Percentiles rank a stretch among this genome's conserved stretches.
Evolutionary conservation across 2,113 vertebrate genomes (phyloP).

Genomic region (Bothrops jararaca): DNA sequence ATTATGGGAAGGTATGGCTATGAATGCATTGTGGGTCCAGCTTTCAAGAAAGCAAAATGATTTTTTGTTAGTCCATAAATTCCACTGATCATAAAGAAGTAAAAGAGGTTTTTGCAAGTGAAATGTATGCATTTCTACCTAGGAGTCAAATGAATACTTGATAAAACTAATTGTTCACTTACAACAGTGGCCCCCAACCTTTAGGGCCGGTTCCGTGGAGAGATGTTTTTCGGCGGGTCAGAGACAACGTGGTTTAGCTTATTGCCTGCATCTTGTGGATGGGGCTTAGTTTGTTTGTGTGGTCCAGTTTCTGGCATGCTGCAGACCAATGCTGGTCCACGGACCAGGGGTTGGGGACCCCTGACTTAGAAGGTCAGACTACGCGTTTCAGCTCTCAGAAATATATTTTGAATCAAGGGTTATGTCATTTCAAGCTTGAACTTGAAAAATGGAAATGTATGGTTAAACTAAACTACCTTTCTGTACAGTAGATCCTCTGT

Average conservation of each 20-base stretch:
- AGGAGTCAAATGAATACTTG: background rate
- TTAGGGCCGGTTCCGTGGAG: no score
- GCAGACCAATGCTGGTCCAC: no score
- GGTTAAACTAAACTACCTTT: background rate
- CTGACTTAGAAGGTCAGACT: background rate
- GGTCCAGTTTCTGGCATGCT: no score
- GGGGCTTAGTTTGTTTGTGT: no score
- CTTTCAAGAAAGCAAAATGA: background rate
- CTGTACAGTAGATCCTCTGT: background rate
- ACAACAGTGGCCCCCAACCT: no score
- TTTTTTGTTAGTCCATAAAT: background rate
- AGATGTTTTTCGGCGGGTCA: no score
- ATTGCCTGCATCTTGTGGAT: no score
- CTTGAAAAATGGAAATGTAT: background rate
- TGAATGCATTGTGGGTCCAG: background rate
- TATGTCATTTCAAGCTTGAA: background rate
- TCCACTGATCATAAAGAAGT: background rate
- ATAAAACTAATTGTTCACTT: background rate
- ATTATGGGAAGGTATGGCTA: background rate
- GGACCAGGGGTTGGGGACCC: no score
- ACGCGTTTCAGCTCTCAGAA: background rate
- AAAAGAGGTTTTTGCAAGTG: slow-evolving; percentile 7
- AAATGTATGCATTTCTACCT: background rate
- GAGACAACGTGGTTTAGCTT: no score
- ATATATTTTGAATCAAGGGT: background rate